Base-by-base conservation (phyloP, 2,888 invertebrate genomes). In the Lasius fuliginosus region DNA sequence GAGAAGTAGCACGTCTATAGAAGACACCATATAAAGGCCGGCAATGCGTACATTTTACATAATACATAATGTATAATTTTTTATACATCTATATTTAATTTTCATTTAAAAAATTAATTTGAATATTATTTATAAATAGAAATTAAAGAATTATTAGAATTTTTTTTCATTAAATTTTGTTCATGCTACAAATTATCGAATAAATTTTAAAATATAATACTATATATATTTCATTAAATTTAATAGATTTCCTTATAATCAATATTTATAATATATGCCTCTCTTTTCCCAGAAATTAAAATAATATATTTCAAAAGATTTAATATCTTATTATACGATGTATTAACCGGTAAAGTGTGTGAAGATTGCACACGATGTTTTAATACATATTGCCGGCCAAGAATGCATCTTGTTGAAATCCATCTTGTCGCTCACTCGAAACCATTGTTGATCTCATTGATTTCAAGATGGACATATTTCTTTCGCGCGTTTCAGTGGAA, bases 401-500 rank as follows among this genome's bases (percentile, higher is more conserved):
- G n/a, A 53, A 60, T 8, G 6, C 15, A 6, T 40, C 23, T 23
- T 23, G 23, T 27, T 27, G 27, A 42, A 74, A 30, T 4, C 36
- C 15, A 56, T 27, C 12, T 23, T 30, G 18, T 36, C 49, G 40
- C 40, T 56, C 1, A 27, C 18, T 68, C 30, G 27, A 40, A 62
- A 49, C 40, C 67, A 15, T 27, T 27, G 46, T 60, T 27, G 18
- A 15, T 3, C 12, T 27, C 18, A 12, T n/a, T 42, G n/a, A 23
- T 68, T 42, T 68, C 68, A 77, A 67, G 40, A 27, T 46, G 77
- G n/a, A 33, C 56, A 11, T 60, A 56, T 33, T 58, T 60, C 18
- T 79, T 83, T 84, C 40, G 77, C 68, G 6, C 77, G 86, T 96
- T 96, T 87, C 95, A 98, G 98, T 98, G 91, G 98, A 98, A 95